Evolutionary conservation across 2,113 vertebrate species (phyloP).

Genomic region (Danionella cerebrum): DNA sequence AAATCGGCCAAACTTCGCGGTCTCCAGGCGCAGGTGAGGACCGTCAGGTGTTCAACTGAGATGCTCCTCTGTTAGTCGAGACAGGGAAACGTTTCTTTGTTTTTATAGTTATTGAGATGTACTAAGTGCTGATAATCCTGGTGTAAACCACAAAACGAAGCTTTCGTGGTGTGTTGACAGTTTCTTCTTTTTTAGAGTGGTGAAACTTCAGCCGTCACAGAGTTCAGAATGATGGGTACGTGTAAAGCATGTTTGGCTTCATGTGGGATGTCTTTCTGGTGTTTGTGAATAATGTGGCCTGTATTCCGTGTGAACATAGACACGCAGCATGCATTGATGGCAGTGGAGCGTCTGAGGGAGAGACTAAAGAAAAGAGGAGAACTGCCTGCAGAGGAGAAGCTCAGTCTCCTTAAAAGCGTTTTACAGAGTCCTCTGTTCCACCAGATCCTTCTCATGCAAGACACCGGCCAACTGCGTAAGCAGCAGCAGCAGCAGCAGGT

Average conservation of each 20-base stretch:
- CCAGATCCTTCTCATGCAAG: slow-evolving; percentile 85
- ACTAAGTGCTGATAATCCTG: too few relatives aligned
- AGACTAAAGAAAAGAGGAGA: slow-evolving; percentile 84
- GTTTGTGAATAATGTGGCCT: background rate
- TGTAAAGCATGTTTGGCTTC: background rate
- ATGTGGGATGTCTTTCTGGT: background rate
- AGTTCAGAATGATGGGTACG: slow-evolving; percentile 58
- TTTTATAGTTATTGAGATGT: background rate
- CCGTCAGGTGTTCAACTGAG: background rate
- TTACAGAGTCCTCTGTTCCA: slow-evolving; percentile 91
- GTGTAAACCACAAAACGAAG: too few relatives aligned
- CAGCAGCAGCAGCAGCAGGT: slow-evolving; percentile 72
- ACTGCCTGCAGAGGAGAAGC: slow-evolving; percentile 75
- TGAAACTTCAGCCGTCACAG: slow-evolving; percentile 29
- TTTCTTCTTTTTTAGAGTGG: background rate
- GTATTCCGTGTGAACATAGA: slow-evolving; percentile 56
- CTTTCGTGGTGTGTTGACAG: too few relatives aligned
- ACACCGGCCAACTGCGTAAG: slow-evolving; percentile 65
- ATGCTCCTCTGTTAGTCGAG: background rate
- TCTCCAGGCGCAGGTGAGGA: background rate
- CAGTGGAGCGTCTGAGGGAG: slow-evolving; percentile 82
- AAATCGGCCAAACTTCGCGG: background rate
- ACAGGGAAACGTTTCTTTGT: background rate
- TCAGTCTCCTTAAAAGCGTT: slow-evolving; percentile 80
- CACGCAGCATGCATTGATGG: slow-evolving; percentile 78